Conservation (phyloP, 2,888 invertebrate genomes). For the Poecilobothrus nobilitatus region DNA sequence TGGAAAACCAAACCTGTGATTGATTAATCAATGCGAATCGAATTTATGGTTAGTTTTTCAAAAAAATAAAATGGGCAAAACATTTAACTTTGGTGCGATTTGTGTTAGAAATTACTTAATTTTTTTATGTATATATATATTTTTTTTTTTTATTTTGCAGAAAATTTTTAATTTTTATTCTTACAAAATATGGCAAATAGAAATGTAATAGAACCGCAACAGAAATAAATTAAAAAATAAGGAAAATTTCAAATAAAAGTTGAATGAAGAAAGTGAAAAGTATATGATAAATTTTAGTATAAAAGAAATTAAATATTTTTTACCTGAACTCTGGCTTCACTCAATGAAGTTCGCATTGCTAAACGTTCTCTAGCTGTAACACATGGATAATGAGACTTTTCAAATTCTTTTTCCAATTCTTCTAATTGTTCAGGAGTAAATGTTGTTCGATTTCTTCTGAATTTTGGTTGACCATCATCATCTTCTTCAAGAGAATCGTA, state of each 20-base stretch:
- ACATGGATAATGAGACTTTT: constrained; percentile 92
- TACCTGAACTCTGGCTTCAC: constrained; percentile 94
- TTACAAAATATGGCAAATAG: background rate
- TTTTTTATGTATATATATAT: background rate
- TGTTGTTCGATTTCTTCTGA: constrained; percentile 86
- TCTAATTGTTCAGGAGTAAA: constrained; percentile 91
- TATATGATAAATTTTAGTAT: constrained; percentile 19
- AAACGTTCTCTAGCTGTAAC: constrained; percentile 85
- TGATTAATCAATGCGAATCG: constrained; percentile 50
- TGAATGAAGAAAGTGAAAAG: constrained; percentile 14
- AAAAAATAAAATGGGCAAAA: constrained; percentile 22
- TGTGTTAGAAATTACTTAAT: background rate
- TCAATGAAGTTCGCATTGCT: constrained; percentile 83
- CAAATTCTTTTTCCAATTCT: constrained; percentile 89
- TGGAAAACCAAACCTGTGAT: constrained; percentile 94
- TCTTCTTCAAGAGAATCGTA: constrained; percentile 67
- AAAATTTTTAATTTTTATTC: background rate
- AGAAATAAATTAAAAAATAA: constrained; percentile 17
- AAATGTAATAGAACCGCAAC: background rate
- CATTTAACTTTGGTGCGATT: background rate
- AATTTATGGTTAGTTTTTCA: constrained; percentile 42
- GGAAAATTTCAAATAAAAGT: constrained; percentile 15
- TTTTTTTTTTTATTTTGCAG: background rate
- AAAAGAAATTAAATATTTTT: constrained; percentile 31
- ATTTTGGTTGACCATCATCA: constrained; percentile 78